Evolutionary conservation across 1,140 invertebrate genomes (phyloP).

Genomic region (Myzus persicae): DNA sequence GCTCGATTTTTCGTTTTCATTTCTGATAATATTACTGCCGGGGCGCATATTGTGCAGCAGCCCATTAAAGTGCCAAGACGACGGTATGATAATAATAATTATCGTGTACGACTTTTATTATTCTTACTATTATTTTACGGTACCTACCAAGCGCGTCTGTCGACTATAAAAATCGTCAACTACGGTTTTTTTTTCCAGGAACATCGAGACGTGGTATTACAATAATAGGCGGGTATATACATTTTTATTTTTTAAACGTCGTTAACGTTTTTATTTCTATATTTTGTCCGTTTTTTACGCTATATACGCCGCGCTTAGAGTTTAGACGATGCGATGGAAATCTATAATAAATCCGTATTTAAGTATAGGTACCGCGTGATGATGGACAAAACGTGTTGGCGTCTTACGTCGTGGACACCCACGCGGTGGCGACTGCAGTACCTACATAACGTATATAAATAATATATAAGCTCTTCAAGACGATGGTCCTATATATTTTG

Average conservation of each 20-base stretch:
- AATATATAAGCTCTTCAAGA: not conserved
- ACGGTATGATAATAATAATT: not conserved
- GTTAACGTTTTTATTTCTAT: not conserved
- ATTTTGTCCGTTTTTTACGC: not conserved
- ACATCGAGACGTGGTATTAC: not conserved
- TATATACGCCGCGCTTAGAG: not conserved
- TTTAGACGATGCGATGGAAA: not conserved
- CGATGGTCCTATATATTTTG: not conserved
- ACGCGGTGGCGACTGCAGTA: not conserved
- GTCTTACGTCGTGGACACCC: not conserved
- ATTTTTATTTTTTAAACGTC: not conserved
- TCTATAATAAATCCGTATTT: conserved; percentile 7
- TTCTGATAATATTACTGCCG: not conserved
- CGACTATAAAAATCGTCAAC: not conserved
- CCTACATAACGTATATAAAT: not conserved
- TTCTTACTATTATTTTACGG: not conserved
- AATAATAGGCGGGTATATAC: not conserved
- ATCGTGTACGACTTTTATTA: conserved; percentile 4
- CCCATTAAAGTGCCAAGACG: not conserved
- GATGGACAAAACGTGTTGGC: not conserved
- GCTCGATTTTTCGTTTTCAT: not conserved
- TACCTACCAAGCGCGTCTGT: not conserved
- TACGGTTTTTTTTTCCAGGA: not conserved
- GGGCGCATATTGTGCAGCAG: not conserved
- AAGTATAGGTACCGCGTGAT: not conserved